Evolutionary conservation across 2,797 vertebrate genomes (phyloP), one percentile per base, ranked within the genome.

Genomic region (Manis pentadactyla): DNA sequence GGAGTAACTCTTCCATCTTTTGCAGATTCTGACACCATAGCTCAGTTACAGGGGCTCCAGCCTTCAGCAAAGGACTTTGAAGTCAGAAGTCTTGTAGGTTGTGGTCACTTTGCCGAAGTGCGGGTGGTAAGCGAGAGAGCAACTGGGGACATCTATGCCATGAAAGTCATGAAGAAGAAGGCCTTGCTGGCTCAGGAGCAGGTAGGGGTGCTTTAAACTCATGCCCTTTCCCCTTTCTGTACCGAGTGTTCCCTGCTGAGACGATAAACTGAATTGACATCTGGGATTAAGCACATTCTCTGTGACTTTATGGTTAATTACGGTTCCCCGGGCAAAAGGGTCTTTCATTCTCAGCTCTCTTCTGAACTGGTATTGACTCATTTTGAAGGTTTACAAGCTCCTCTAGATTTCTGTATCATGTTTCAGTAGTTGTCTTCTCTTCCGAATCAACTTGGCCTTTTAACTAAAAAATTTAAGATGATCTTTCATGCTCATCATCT

Each of bases 111-210:
- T 89, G 99, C 99, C 1, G 99, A 99, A 95, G 99, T 99, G 93
- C 99, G 99, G 94, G 99, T 99, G 63, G 99, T 99, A 46, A 99
- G 98, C 85, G 99, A 99, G 98, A 99, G 98, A 95, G 98, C 98
- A 6, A 99, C 99, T 0, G 99, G 99, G 42, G 99, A 99, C 77
- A 98, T 99, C 57, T 99, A 99, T 94, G 99, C 99, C 46, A 99
- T 99, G 98, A 99, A 99, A 98, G 98, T 99, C 97, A 99, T 99
- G 99, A 99, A 99, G 90, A 99, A 99, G 98, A 97, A 97, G 74
- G 97, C 98, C 81, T 97, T 99, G 96, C 94, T 99, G 92, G 97
- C 98, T 0, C 98, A 99, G 97, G 99, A 99, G 96, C 99, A 99
- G 27, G 99, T 99, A 99, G 98, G 99, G 96, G 59, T 77, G 4